These are phyloP conservation scores for Apis florea DNA, from an alignment of 1,140 invertebrate species.

Conservation along the genomic window DNA sequence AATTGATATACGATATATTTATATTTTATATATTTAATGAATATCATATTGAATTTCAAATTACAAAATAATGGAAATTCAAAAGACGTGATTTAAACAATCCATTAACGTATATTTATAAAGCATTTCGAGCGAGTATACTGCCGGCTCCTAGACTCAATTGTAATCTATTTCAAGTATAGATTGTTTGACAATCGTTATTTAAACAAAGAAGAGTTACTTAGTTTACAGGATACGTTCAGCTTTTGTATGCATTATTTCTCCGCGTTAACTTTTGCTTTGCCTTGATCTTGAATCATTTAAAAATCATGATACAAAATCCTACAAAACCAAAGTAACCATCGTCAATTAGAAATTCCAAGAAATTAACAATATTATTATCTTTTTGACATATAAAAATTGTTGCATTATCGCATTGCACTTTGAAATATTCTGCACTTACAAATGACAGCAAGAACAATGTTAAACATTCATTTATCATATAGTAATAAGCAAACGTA, in stretches of 20 bases:
- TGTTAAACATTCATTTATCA: neutral
- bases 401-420: neutral
- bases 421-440: neutral
- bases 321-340: neutral
- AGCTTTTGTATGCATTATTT: neutral
- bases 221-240: neutral
- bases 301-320: neutral
- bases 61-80: neutral
- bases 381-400: neutral
- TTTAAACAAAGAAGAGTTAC: neutral
- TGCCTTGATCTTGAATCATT: too few relatives aligned
- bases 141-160: neutral
- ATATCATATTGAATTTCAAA: neutral
- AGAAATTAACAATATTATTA: neutral
- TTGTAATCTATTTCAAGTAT: neutral
- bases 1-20: too few relatives aligned
- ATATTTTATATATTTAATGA: neutral
- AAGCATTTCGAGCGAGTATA: neutral
- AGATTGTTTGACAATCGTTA: neutral
- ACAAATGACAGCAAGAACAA: too few relatives aligned
- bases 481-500: slow-evolving; percentile 78
- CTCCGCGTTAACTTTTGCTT: too few relatives aligned
- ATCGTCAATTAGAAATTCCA: neutral
- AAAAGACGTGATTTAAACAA: neutral
- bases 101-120: neutral